Percentiles rank a stretch among this genome's conserved stretches.
These are phyloP conservation scores for Hybognathus amarus DNA, from an alignment of 2,797 vertebrate genomes.

Conservation along the genomic window DNA sequence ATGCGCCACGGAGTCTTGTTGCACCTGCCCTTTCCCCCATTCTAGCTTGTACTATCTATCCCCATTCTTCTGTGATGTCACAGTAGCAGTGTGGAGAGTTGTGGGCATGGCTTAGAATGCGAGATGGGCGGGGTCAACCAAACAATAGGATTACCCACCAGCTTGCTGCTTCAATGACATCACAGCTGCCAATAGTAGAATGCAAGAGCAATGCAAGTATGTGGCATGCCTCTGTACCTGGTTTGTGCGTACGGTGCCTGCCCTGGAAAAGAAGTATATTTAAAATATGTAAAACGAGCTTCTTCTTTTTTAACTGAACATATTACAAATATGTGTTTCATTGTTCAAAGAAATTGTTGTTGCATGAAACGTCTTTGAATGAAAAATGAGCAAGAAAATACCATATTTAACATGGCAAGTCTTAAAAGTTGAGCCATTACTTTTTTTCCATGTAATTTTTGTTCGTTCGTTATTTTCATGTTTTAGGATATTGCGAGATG, in stretches of 20 bases:
- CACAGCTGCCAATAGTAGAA: conserved; percentile 87
- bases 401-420: conserved; percentile 68
- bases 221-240: conserved; percentile 91
- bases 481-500: conserved; percentile 36
- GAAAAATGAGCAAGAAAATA: conserved; percentile 69
- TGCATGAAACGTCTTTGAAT: conserved; percentile 87
- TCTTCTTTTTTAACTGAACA: conserved; percentile 86
- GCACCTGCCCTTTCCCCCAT: conserved; percentile 77
- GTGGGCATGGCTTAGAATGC: conserved; percentile 53
- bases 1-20: conserved; percentile 83
- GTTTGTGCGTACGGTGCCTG: conserved; percentile 88
- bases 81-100: conserved; percentile 73
- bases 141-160: conserved; percentile 50
- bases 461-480: conserved; percentile 20
- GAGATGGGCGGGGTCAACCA: conserved; percentile 23
- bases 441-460: conserved; percentile 56
- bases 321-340: conserved; percentile 86
- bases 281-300: conserved; percentile 79
- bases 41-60: conserved; percentile 78
- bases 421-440: conserved; percentile 68
- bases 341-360: conserved; percentile 84
- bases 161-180: conserved; percentile 80
- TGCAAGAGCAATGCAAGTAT: conserved; percentile 91
- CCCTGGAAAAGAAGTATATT: conserved; percentile 78
- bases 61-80: conserved; percentile 75